Evolutionary conservation across 2,888 invertebrate species (phyloP), one percentile per base, ranked within the genome.

Genomic region (Sceliomorpha sp.): DNA sequence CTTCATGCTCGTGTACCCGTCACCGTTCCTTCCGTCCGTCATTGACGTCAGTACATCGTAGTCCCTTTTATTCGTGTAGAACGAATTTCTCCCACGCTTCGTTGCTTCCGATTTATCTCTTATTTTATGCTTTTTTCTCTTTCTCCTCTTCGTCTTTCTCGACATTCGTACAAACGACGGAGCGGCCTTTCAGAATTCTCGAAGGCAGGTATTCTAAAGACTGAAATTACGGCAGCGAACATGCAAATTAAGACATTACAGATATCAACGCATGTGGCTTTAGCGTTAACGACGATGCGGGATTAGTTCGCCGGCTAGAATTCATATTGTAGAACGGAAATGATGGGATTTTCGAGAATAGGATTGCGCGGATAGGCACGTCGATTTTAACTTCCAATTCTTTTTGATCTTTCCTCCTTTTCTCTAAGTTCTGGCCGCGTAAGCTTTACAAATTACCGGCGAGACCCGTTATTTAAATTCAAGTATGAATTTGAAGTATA

Each of bases 241-340:
- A 59, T 60, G 64, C 59, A 45, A 64, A 70, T 70, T 70, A 53
- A 70, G 70, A 70, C 60, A 62, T 70, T 70, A 59, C 56, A 32
- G 51, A 10, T 39, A 51, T 37, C 44, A 26, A 37, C 45, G 39
- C 36, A 24, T 34, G 36, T 34, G 45, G 39, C 37, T 15, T 58
- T 47, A 47, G 47, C 39, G 31, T 39, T 29, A 39, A 45, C 39
- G 36, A 45, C 44, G 44, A 42, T 42, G 24, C 29, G 15, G 44
- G 51, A 51, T 51, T 37, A 12, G 37, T 14, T 26, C 20, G 47
- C 8, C 26, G 24, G 4, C 7, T 24, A 13, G 10, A 48, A 47
- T 9, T 44, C 32, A 20, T 32, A 20, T 20, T 47, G 10, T 15
- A 15, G 29, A 13, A n/a, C n/a, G 40, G 7, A 27, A n/a, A n/a